Percentiles rank a stretch among this genome's conserved stretches.
phyloP scores from a whole-genome alignment of 2,888 invertebrate species.

The Odontomyia ornata region DNA sequence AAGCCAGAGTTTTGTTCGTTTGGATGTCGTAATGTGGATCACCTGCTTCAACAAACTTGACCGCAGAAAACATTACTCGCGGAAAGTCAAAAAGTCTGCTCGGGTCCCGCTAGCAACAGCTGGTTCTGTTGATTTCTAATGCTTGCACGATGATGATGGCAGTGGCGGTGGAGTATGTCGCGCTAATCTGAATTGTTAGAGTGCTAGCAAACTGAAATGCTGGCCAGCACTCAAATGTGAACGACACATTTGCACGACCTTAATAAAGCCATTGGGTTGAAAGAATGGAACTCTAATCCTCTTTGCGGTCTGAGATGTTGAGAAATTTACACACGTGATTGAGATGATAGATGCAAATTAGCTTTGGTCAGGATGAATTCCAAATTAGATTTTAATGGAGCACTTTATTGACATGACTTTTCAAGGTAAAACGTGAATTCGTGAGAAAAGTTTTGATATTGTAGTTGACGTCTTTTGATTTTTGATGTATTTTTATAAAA shows the following conservation, averaged over 20 bases:
- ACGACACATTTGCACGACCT: slow-evolving; percentile 20
- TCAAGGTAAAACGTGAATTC: too few species aligned
- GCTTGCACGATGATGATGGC: neutral
- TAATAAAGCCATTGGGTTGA: slow-evolving; percentile 20
- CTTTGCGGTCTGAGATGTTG: neutral
- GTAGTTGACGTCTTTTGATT: too few species aligned
- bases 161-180: neutral
- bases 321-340: neutral
- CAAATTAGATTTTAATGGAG: neutral
- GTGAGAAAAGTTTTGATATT: too few species aligned
- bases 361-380: neutral
- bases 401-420: too few species aligned
- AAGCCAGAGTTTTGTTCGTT: neutral
- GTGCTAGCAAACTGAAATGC: neutral
- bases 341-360: neutral
- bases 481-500: too few species aligned
- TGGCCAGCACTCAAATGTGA: neutral
- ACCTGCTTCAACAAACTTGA: neutral
- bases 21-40: neutral
- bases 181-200: neutral
- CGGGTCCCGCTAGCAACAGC: neutral
- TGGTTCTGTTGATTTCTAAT: neutral
- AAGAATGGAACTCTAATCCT: slow-evolving; percentile 23
- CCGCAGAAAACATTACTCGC: neutral
- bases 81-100: neutral